phyloP scores from a whole-genome alignment of 1,140 invertebrate genomes.

The Trichomalopsis sarcophagae region DNA sequence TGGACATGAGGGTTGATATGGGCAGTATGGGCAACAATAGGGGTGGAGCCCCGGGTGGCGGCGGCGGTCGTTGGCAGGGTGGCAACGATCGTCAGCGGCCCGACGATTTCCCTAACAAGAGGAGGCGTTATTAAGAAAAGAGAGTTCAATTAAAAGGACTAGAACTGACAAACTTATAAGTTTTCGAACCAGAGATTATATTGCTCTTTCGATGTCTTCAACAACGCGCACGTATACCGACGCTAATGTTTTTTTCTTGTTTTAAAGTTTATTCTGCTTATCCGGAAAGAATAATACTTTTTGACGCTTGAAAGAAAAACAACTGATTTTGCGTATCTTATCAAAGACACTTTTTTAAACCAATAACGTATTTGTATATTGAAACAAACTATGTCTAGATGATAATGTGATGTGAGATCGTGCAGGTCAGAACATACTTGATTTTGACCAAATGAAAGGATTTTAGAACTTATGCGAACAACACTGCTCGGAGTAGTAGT shows the following conservation, averaged over 20 bases:
- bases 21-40: conserved; percentile 64
- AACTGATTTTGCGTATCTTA: neutral
- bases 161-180: neutral
- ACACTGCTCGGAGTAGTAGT: neutral
- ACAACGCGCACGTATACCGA: neutral
- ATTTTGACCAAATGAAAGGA: neutral
- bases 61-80: conserved; percentile 66
- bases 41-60: conserved; percentile 56
- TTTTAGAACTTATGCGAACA: neutral
- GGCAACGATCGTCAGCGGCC: conserved; percentile 70
- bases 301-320: conserved; percentile 23
- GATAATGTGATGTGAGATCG: neutral
- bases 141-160: neutral
- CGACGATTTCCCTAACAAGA: conserved; percentile 75
- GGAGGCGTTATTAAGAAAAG: conserved; percentile 71
- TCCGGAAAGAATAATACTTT: neutral
- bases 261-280: neutral
- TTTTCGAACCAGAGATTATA: neutral
- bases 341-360: conserved; percentile 11
- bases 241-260: neutral
- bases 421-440: neutral
- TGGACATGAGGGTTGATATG: conserved; percentile 75
- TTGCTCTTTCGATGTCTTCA: neutral
- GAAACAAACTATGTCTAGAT: neutral
- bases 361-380: conserved; percentile 31